phyloP scores from a whole-genome alignment of 2,888 invertebrate genomes.

The Hydropsyche betteni region DNA sequence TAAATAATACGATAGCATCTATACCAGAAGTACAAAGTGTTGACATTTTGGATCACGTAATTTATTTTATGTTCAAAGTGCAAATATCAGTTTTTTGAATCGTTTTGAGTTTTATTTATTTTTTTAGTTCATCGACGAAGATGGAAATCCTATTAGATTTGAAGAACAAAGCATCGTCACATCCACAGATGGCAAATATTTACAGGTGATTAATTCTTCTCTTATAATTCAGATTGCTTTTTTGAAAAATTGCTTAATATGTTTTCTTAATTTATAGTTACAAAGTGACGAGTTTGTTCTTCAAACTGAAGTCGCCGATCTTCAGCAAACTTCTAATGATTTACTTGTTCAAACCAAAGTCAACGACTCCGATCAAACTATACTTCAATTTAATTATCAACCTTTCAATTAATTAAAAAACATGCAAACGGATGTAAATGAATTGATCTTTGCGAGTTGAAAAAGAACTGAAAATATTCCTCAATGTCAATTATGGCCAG shows the following conservation, averaged over 20 bases:
- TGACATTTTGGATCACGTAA: constrained; percentile 48
- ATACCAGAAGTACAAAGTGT: constrained; percentile 25
- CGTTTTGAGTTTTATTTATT: neutral
- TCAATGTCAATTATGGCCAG: too few species aligned
- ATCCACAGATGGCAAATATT: constrained; percentile 64
- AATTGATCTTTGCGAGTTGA: too few species aligned
- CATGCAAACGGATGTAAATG: too few species aligned
- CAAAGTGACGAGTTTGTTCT: constrained; percentile 45
- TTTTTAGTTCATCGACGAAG: constrained; percentile 71
- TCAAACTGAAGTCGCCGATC: constrained; percentile 28
- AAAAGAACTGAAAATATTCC: too few species aligned
- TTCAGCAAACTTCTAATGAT: constrained; percentile 14
- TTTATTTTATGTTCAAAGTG: neutral
- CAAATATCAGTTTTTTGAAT: neutral
- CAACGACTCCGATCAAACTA: constrained; percentile 43
- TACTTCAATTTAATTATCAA: neutral
- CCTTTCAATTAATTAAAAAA: too few species aligned
- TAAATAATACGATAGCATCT: constrained; percentile 24
- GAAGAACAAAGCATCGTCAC: constrained; percentile 74
- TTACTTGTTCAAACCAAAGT: constrained; percentile 36
- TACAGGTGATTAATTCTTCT: constrained; percentile 57
- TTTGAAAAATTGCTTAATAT: neutral
- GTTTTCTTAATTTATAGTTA: constrained; percentile 35
- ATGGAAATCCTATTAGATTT: constrained; percentile 74
- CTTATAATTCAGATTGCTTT: constrained; percentile 3